Evolutionary conservation across 2,113 vertebrate genomes (phyloP).

Genomic region (Trichechus manatus): DNA sequence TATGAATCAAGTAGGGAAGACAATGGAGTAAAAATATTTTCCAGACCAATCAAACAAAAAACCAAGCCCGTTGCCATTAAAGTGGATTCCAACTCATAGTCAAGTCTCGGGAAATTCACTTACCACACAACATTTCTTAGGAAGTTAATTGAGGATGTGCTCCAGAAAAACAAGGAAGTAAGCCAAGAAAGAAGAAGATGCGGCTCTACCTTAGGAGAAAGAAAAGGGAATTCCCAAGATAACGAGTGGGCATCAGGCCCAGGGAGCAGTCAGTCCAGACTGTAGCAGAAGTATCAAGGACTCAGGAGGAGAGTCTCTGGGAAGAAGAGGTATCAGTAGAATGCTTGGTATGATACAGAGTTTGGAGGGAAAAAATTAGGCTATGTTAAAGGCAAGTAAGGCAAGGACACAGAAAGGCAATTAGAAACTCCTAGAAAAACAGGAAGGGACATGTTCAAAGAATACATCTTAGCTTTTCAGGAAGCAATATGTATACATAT

Average conservation of each 20-base stretch:
- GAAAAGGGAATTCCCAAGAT: constrained; percentile 25
- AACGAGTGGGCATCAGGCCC: not conserved
- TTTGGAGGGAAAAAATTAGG: not conserved
- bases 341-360: not conserved
- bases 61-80: too few species aligned
- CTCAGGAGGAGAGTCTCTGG: not conserved
- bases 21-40: not conserved
- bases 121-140: constrained; percentile 64
- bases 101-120: constrained; percentile 1
- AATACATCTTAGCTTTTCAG: not conserved
- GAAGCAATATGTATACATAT: not conserved
- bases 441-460: not conserved
- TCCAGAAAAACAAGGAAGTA: constrained; percentile 74
- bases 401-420: constrained; percentile 27
- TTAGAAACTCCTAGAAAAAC: constrained; percentile 10
- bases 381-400: not conserved
- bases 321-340: not conserved
- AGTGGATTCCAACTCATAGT: too few species aligned
- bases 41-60: not conserved
- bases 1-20: not conserved
- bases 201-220: not conserved
- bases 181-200: constrained; percentile 70
- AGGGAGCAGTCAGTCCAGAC: not conserved
- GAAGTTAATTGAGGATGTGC: constrained; percentile 74
- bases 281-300: not conserved